Base-by-base conservation (phyloP, 2,888 invertebrate genomes). In the Melipona beecheii region DNA sequence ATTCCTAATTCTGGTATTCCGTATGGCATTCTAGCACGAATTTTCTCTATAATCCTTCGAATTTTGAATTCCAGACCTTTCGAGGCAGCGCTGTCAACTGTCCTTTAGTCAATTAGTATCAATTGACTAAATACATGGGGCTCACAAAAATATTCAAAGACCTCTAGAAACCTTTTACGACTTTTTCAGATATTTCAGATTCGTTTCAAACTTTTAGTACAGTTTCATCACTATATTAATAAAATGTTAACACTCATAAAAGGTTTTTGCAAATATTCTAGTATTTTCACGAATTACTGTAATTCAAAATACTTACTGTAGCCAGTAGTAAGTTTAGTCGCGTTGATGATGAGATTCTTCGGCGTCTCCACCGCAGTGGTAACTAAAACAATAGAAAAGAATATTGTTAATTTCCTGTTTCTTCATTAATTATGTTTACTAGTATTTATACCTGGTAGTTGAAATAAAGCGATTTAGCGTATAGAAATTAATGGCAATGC, bases 41-140 rank as follows among this genome's bases (percentile, higher is more conserved):
- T 90, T 73, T 91, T 93, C 66, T 94, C 93, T 66, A 94, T 72
- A 52, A 94, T 74, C 77, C 92, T 89, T 72, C 90, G 89, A 70
- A 94, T 86, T 71, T 93, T 93, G 84, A 93, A 92, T 79, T 94
- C 94, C 75, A 94, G 86, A 62, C 93, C 93, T 72, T 84, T 93
- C 65, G 94, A 93, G 5, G 93, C 91, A 52, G 94, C 93, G 80
- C 92, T 93, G 91, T 94, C 93, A 88, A 94, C 94, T 94, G 89
- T 90, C 89, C 92, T 87, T 89, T 86, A 69, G 36, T 64, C 21
- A 49, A 87, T 85, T 86, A 86, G 72, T 31, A 19, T 84, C 54
- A 52, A 36, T 24, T 71, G 31, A 64, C 2, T 64, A 17, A 6
- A 60, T 1, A 27, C 24, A 27, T 4, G n/a, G 56, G 56, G 13